Conservation (phyloP, 2,888 invertebrate genomes). For the Scaptodrosophila latifasciaeformis region DNA sequence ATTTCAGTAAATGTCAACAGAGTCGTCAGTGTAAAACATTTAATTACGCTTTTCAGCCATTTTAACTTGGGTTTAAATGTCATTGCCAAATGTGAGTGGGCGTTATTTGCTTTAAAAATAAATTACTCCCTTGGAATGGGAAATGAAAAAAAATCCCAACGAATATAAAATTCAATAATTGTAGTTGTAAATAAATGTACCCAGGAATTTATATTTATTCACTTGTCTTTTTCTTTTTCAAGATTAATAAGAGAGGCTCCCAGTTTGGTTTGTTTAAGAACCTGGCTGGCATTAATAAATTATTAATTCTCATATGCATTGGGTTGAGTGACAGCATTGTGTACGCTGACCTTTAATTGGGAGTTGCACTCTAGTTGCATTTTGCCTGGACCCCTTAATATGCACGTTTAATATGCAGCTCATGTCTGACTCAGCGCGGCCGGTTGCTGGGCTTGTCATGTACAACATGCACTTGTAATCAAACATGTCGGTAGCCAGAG, state of each 20-base stretch:
- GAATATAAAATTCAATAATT: too few relatives aligned
- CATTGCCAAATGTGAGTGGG: constrained; percentile 26
- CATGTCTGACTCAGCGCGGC: constrained; percentile 38
- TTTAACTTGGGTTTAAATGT: constrained; percentile 40
- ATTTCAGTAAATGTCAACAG: constrained; percentile 39
- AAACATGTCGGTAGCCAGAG: constrained; percentile 43
- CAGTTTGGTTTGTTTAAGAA: too few relatives aligned
- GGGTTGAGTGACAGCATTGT: too few relatives aligned
- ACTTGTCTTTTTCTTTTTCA: too few relatives aligned
- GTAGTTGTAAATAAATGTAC: too few relatives aligned
- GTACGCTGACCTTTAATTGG: too few relatives aligned
- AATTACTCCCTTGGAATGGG: constrained; percentile 29
- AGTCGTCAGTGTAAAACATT: constrained; percentile 43
- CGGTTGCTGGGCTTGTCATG: constrained; percentile 38
- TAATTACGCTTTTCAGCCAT: constrained; percentile 48
- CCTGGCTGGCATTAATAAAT: too few relatives aligned
- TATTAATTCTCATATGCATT: too few relatives aligned
- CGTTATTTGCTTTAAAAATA: constrained; percentile 26
- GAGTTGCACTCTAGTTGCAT: constrained; percentile 30
- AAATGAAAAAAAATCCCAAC: constrained; percentile 6
- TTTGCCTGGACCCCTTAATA: background rate
- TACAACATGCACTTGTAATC: constrained; percentile 58
- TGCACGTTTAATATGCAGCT: constrained; percentile 47
- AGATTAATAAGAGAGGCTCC: too few relatives aligned
- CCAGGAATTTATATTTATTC: too few relatives aligned